Evolutionary conservation across 2,888 invertebrate genomes (phyloP), one percentile per base, ranked within the genome.

Genomic region (Tiliacea citrago): DNA sequence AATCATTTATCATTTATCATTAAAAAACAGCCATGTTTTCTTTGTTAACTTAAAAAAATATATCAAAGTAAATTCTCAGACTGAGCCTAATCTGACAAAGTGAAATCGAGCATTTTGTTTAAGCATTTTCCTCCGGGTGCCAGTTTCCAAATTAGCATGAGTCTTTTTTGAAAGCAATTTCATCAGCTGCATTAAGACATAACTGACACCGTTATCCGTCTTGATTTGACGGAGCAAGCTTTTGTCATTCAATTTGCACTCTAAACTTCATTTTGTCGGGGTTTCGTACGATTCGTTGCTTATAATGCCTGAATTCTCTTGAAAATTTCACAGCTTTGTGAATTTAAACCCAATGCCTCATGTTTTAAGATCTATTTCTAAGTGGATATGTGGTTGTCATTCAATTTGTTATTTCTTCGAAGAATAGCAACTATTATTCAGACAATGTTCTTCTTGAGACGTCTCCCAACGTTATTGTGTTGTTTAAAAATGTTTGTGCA

Each of bases 211-310:
- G 82, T 87, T 85, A 84, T 88, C 86, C 79, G 67, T 84, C 86
- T 86, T 89, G 84, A 88, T 89, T 87, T 88, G 84, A 87, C 80
- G 81, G 75, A 86, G 82, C 84, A 81, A 85, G 88, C 84, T 88
- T 87, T 87, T 90, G 87, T 87, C 88, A 84, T 90, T 88, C 88
- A 90, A 90, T 88, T 90, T 90, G 81, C 85, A 82, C 83, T 88
- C 82, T 83, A 83, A 85, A 85, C 87, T 85, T 75, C 79, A 81
- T 76, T 84, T 87, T 73, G 71, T 75, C 72, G 65, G 68, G 57
- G 58, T 81, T 86, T 84, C 76, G 79, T 88, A 81, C 85, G 83
- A 86, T 85, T 85, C 80, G 72, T 81, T 84, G 82, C 80, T 80
- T 84, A 85, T 86, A 83, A 84, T 84, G 85, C 81, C 79, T 78